Percentiles rank a stretch among this genome's conserved stretches.
These are phyloP conservation scores for Heliothis subflexa DNA, from an alignment of 1,140 invertebrate species.

Conservation along the genomic window DNA sequence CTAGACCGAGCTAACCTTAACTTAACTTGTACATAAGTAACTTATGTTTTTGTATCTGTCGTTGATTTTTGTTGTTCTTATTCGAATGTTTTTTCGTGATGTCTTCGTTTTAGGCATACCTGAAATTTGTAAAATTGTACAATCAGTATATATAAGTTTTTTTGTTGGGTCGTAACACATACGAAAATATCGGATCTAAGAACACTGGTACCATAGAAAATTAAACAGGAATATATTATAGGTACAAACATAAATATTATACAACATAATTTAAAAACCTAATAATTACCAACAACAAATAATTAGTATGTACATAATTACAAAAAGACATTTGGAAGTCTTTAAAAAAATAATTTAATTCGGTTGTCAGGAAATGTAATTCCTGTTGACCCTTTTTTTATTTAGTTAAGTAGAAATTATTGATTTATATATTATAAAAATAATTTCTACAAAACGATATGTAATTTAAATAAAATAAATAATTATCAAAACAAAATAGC, in stretches of 20 bases:
- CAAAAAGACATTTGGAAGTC: too few species aligned
- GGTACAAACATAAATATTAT: conserved; percentile 37
- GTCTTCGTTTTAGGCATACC: conserved; percentile 78
- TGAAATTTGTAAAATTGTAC: conserved; percentile 62
- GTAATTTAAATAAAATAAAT: not conserved
- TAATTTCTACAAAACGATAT: not conserved
- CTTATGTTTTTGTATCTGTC: conserved; percentile 59
- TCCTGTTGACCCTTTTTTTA: not conserved
- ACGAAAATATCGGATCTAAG: not conserved
- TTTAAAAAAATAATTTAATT: too few species aligned
- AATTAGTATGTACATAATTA: not conserved
- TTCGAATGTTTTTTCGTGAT: conserved; percentile 64
- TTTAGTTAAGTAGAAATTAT: not conserved
- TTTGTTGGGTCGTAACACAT: not conserved
- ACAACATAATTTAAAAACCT: conserved; percentile 13
- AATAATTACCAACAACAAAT: conserved; percentile 8
- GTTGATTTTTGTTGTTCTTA: conserved; percentile 64
- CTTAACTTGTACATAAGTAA: conserved; percentile 69
- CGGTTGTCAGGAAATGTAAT: not conserved
- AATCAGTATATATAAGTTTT: conserved; percentile 19
- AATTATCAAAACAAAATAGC: not conserved
- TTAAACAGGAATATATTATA: conserved; percentile 32
- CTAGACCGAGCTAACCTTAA: conserved; percentile 65
- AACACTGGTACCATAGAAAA: conserved; percentile 45
- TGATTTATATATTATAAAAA: not conserved